Base-by-base conservation (phyloP, 2,888 invertebrate genomes). In the Dioctria rufipes region DNA sequence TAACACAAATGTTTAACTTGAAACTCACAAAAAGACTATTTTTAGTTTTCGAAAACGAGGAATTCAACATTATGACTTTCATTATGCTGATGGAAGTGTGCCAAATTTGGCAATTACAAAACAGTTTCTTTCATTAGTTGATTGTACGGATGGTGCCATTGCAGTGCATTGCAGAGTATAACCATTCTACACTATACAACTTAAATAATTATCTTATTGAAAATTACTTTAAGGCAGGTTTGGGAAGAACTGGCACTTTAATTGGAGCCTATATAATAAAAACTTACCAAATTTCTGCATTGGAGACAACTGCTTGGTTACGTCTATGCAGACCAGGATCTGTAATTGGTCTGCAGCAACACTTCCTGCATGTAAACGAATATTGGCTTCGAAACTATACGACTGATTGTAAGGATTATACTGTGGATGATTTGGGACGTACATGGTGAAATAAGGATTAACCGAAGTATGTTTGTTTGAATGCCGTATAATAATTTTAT, bases 151-250 rank as follows among this genome's bases (percentile, higher is more conserved):
- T 25, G 95, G 95, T 61, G 96, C 94, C 43, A 91, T 98, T 40
- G 97, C 96, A 13, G 94, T 98, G 2, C 97, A 98, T 88, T 98
- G 97, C 90, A 98, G 97, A 93, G 95, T 93, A 90, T 83, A 40
- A 9, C 42, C n/a, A 80, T 37, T 58, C 11, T n/a, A 13, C 8
- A 58, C 5, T 5, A 58, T 11, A 58, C 2, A 25, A 25, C 0
- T 58, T 13, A 58, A 60, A 60, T 13, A 13, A 60, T 13, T 5
- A 60, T 4, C 5, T 11, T 60, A 60, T 78, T 60, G 40, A 25
- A 8, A 6, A 46, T 8, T 46, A 6, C 13, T 84, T 90, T 90
- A 86, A 92, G 93, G 97, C 97, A 89, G 97, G 97, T 85, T 92
- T 97, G 85, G 97, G 97, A 81, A 91, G 97, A 87, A 97, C 97